Percentiles rank a stretch among this genome's conserved stretches.
Evolutionary conservation across 1,140 invertebrate genomes (phyloP).

Genomic region (Macrobrachium rosenbergii): DNA sequence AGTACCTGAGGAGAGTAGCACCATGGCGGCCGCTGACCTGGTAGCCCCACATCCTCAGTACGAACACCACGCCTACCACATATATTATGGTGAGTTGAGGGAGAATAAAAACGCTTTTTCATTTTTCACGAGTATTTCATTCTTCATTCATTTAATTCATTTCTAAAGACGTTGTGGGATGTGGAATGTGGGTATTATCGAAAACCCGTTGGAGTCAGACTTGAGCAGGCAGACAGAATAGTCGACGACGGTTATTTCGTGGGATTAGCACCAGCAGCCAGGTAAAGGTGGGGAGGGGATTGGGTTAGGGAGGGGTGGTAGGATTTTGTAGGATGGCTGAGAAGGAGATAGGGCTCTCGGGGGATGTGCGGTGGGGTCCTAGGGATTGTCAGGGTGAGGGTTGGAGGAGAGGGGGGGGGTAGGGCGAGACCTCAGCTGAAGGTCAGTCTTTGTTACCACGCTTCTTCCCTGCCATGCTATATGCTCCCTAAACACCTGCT

Average conservation of each 20-base stretch:
- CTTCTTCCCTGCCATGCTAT: slow-evolving; percentile 23
- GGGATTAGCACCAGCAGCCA: no score
- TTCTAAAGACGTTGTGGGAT: background rate
- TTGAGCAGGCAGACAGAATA: background rate
- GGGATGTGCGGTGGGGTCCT: background rate
- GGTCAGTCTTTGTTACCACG: slow-evolving; percentile 59
- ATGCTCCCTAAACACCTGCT: slow-evolving; percentile 23
- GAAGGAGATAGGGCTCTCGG: background rate
- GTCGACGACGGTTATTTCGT: slow-evolving; percentile 6
- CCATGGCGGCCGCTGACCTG: slow-evolving; percentile 52
- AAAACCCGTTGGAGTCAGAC: no score
- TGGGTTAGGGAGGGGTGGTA: no score
- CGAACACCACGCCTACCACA: slow-evolving; percentile 64
- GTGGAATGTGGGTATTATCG: background rate
- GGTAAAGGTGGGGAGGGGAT: no score
- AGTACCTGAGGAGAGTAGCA: slow-evolving; percentile 33
- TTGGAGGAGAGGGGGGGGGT: background rate
- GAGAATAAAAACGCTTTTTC: no score
- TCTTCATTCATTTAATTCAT: background rate
- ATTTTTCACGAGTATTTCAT: background rate
- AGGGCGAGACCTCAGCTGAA: slow-evolving; percentile 7
- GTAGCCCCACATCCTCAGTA: slow-evolving; percentile 49
- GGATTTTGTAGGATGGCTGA: no score
- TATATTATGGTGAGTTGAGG: slow-evolving; percentile 57
- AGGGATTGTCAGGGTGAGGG: slow-evolving; percentile 1